These are phyloP conservation scores for Lamprotornis superbus DNA, from an alignment of 2,113 vertebrate species.

Conservation along the genomic window DNA sequence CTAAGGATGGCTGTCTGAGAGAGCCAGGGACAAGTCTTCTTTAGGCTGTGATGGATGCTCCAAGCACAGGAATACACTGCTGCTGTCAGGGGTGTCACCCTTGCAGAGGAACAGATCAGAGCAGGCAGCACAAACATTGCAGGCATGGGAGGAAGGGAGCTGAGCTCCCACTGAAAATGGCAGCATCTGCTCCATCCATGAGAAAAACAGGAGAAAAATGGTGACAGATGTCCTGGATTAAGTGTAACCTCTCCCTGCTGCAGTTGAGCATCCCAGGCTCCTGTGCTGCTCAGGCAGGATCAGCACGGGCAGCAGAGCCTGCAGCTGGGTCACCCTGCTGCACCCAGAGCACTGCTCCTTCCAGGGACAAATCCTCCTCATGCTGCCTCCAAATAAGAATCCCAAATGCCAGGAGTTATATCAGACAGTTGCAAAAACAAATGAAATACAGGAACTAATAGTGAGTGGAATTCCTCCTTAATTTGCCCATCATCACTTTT, in stretches of 20 bases:
- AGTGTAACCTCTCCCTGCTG: background rate
- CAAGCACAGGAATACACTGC: accelerated
- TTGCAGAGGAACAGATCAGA: background rate
- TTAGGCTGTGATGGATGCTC: background rate
- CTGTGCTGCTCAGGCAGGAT: background rate
- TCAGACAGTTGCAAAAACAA: background rate
- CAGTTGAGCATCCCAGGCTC: background rate
- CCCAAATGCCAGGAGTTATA: background rate
- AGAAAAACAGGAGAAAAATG: background rate
- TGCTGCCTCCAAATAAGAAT: background rate
- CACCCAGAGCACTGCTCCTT: accelerated
- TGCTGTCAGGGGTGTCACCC: accelerated
- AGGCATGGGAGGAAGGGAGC: background rate
- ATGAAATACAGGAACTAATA: background rate
- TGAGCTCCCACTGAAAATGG: background rate
- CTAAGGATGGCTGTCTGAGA: background rate
- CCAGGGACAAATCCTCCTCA: background rate
- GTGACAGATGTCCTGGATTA: background rate
- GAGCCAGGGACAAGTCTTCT: background rate
- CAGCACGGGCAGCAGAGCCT: background rate
- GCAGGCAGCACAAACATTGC: background rate
- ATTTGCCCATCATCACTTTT: background rate
- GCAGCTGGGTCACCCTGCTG: background rate
- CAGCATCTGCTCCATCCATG: background rate
- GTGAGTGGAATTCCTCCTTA: background rate